Percentiles rank a stretch among this genome's conserved stretches.
phyloP scores from a whole-genome alignment of 2,888 invertebrate species.

The Trissolcus japonicus region DNA sequence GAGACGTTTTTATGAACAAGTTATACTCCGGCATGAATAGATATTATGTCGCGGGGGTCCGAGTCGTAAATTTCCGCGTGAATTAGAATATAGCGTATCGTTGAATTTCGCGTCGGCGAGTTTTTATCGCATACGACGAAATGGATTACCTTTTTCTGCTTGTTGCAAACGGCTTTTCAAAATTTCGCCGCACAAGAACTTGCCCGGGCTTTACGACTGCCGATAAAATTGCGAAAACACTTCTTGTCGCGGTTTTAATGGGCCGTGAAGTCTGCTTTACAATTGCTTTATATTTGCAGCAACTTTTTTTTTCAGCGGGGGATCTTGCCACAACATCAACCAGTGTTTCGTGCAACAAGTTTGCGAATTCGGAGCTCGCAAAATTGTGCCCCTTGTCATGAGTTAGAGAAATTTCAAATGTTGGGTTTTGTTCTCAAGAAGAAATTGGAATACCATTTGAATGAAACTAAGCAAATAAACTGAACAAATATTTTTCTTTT shows the following conservation, averaged over 20 bases:
- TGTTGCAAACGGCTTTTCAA: slow-evolving; percentile 4
- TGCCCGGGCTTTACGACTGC: not conserved
- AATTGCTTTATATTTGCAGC: slow-evolving; percentile 1
- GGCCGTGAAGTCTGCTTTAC: not conserved
- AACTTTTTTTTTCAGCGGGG: not conserved
- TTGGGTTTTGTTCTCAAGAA: too few relatives aligned
- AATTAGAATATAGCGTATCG: slow-evolving; percentile 24
- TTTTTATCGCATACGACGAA: slow-evolving; percentile 16
- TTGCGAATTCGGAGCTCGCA: not conserved
- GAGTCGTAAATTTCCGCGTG: slow-evolving; percentile 21
- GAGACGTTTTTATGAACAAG: slow-evolving; percentile 39
- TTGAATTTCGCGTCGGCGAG: slow-evolving; percentile 4
- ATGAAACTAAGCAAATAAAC: too few relatives aligned
- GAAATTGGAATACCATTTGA: too few relatives aligned
- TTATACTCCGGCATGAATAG: slow-evolving; percentile 42
- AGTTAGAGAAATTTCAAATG: not conserved
- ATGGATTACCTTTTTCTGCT: slow-evolving; percentile 11
- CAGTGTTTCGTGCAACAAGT: slow-evolving; percentile 12
- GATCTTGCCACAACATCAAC: not conserved
- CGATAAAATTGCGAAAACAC: slow-evolving; percentile 5
- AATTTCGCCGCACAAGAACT: slow-evolving; percentile 2
- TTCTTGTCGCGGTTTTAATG: not conserved
- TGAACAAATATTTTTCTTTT: too few relatives aligned
- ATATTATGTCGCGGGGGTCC: slow-evolving; percentile 34
- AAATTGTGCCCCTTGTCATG: not conserved